Base-by-base conservation (phyloP, 1,140 invertebrate genomes). In the Eriosoma lanigerum region DNA sequence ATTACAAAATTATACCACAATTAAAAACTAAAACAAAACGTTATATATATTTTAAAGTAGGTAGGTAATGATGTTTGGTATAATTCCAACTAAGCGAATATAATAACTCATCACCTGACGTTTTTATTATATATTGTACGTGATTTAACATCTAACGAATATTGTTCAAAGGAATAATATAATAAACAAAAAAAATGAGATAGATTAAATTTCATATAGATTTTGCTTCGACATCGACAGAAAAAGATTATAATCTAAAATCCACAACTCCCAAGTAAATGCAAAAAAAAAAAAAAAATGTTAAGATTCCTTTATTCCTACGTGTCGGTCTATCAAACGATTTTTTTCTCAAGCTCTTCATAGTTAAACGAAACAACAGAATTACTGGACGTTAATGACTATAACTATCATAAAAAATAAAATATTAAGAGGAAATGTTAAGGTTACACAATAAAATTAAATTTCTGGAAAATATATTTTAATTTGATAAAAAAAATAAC, bases 321-420 rank as follows among this genome's bases (percentile, higher is more conserved):
- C 38, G 13, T 38, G 38, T 46, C 64, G 64, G 66, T 48, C 44
- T 5, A 17, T 68, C 66, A 68, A 68, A 68, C 38, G 21, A 4
- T 48, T 68, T 48, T 68, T 68, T 46, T 46, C 21, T 26, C 8
- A 5, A 1, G 12, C 12, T 68, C 0, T 48, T 17, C 21, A 38
- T 38, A 64, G 21, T 48, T 17, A 17, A 68, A 68, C 44, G 21
- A 15, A 17, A 12, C 44, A 13, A 48, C 66, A 48, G 21, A 68
- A 66, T 66, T 66, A 68, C 46, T 9, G 66, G 6, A 68, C 66
- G 44, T 48, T 68, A 68, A 68, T 48, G 44, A 68, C 38, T 24
- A 68, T 8, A 32, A 32, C 26, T 32, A 32, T 24, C 15, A 48
- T 48, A 15, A 46, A 68, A 64, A 64, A 21, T 9, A 21, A 68